Evolutionary conservation across 2,113 vertebrate genomes (phyloP), one percentile per base, ranked within the genome.

Genomic region (Tapirus terrestris): DNA sequence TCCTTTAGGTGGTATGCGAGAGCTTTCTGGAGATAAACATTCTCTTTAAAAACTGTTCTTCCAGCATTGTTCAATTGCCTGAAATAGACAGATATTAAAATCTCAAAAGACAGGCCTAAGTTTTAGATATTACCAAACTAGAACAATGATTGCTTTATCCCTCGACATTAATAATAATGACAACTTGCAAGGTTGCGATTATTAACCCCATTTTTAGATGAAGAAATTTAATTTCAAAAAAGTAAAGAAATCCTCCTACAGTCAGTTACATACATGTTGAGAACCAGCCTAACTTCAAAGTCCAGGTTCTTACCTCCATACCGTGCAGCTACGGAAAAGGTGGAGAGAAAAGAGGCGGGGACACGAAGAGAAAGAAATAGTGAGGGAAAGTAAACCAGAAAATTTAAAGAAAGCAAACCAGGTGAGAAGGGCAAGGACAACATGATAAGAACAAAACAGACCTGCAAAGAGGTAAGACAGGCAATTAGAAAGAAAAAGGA

Each of bases 31-130:
- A 99, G 98, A 92, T 97, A 98, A 81, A 99, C 86, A 23, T 99
- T 99, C 97, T 99, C 99, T 98, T 98, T 99, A 98, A 99, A 99
- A 95, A 99, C 99, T 13, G 98, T 98, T 96, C 98, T 99, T 25
- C 99, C 99, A 60, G 98, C 98, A 29, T 97, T 98, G 39, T 99
- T 99, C 98, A 99, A 89, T 96, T 99, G 99, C 96, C 99, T 99
- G 97, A 98, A 65, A 93, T 39, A 97, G 27, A 91, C 6, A 79
- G 6, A 95, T 80, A 95, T 14, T n/a, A 94, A 82, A 76, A 96
- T 84, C 29, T 70, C 39, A 94, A 95, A 95, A 90, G 25, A 97
- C 20, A 91, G 43, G 29, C 8, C 29, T 89, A 91, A 77, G 12
- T 94, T 89, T 80, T 51, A 92, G 87, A 65, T 81, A 90, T 67